A percentile compares a stretch with the other conserved stretches of the same genome.
phyloP scores from a whole-genome alignment of 1,140 invertebrate genomes.

The Hesperophylax magnus region DNA sequence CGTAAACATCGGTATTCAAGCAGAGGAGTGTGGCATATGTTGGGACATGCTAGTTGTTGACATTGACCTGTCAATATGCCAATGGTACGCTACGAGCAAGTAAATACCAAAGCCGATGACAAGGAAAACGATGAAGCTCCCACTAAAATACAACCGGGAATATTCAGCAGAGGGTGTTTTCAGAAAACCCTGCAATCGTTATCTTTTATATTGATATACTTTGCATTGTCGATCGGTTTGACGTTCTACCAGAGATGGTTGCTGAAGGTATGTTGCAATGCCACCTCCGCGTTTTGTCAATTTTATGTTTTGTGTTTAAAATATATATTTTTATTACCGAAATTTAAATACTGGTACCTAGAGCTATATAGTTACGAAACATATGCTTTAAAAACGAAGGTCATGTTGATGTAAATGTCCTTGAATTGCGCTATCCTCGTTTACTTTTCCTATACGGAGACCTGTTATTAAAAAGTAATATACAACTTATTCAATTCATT shows the following conservation, averaged over 20 bases:
- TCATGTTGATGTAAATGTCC: background rate
- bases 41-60: slow-evolving; percentile 29
- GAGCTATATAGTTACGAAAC: slow-evolving; percentile 37
- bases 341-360: slow-evolving; percentile 26
- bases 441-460: no score
- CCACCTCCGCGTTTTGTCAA: no score
- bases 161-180: slow-evolving; percentile 64
- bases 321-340: no score
- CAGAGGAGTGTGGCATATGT: slow-evolving; percentile 4
- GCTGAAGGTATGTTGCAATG: slow-evolving; percentile 78
- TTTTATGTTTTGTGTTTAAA: no score
- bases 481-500: no score
- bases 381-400: background rate
- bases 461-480: no score
- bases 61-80: slow-evolving; percentile 61
- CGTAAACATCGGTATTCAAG: no score
- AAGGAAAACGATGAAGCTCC: slow-evolving; percentile 16
- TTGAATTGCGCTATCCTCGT: slow-evolving; percentile 42
- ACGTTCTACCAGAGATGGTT: slow-evolving; percentile 97
- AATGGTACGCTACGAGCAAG: slow-evolving; percentile 67
- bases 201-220: slow-evolving; percentile 84
- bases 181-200: slow-evolving; percentile 64
- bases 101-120: slow-evolving; percentile 64
- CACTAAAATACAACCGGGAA: slow-evolving; percentile 53
- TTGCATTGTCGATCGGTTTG: slow-evolving; percentile 92